These are phyloP conservation scores for Deroplatys truncata DNA, from an alignment of 2,888 invertebrate species.

Conservation along the genomic window DNA sequence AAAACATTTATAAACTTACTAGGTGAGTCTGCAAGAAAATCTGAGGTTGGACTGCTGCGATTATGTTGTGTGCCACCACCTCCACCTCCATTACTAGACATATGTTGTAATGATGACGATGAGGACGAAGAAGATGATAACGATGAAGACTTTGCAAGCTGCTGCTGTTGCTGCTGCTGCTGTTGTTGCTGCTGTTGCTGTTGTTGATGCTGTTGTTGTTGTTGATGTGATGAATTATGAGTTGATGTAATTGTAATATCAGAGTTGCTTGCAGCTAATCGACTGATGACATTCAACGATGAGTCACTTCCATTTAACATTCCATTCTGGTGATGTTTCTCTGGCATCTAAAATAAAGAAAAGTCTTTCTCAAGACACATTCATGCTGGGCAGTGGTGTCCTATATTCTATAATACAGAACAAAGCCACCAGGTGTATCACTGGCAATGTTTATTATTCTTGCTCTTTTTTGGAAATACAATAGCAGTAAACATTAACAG, in stretches of 20 bases:
- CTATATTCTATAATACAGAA: too few species aligned
- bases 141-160: not conserved
- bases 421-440: not conserved
- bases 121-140: not conserved
- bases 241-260: constrained; percentile 77
- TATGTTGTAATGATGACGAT: not conserved
- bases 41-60: constrained; percentile 24
- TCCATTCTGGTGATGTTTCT: constrained; percentile 27
- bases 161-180: constrained; percentile 23
- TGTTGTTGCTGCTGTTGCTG: constrained; percentile 36
- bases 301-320: constrained; percentile 26
- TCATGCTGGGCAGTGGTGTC: too few species aligned
- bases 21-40: constrained; percentile 77
- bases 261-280: constrained; percentile 72
- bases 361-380: not conserved
- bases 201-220: constrained; percentile 24
- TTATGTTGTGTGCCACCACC: constrained; percentile 21
- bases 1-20: constrained; percentile 56
- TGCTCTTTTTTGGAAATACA: too few species aligned
- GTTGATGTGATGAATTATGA: constrained; percentile 44
- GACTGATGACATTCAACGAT: constrained; percentile 54
- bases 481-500: too few species aligned
- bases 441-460: not conserved
- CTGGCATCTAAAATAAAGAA: constrained; percentile 17
- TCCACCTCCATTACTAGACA: constrained; percentile 18